These are phyloP conservation scores for Synergus laeviventris DNA, from an alignment of 2,888 invertebrate species.

Conservation along the genomic window DNA sequence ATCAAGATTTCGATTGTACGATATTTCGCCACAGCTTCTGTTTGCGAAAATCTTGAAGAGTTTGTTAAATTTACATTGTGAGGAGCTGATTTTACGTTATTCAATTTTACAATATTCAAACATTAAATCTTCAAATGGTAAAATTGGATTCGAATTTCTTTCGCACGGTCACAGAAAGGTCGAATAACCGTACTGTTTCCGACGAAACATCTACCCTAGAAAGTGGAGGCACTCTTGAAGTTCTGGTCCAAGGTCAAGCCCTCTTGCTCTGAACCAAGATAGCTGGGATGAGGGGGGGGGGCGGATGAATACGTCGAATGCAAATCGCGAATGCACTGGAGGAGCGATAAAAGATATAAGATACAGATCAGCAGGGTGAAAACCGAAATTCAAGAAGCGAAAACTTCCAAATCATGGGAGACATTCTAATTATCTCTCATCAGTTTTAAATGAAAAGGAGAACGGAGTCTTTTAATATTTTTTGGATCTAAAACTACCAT, in stretches of 20 bases:
- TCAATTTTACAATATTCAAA: not conserved
- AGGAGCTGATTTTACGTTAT: not conserved
- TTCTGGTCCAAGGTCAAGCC: constrained; percentile 53
- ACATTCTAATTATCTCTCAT: constrained; percentile 44
- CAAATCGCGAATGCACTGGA: constrained; percentile 48
- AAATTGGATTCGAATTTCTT: constrained; percentile 35
- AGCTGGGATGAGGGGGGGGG: constrained; percentile 44
- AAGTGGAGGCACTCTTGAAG: constrained; percentile 50
- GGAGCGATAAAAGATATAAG: constrained; percentile 26
- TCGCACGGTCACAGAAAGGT: constrained; percentile 38
- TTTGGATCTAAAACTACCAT: too few species aligned
- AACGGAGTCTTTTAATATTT: constrained; percentile 27
- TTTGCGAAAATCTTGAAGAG: not conserved
- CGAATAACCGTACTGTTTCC: constrained; percentile 46
- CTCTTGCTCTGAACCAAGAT: constrained; percentile 51
- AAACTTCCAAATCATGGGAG: constrained; percentile 27
- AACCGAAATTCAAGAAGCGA: constrained; percentile 26
- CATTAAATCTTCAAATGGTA: not conserved
- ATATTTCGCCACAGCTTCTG: constrained; percentile 27
- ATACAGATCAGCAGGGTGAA: constrained; percentile 35
- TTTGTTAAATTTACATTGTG: not conserved
- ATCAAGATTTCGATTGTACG: constrained; percentile 50
- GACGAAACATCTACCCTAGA: constrained; percentile 47
- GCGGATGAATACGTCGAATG: constrained; percentile 55
- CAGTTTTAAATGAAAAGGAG: too few species aligned